Evolutionary conservation across 2,113 vertebrate genomes (phyloP).

Genomic region (Cavia aperea): DNA sequence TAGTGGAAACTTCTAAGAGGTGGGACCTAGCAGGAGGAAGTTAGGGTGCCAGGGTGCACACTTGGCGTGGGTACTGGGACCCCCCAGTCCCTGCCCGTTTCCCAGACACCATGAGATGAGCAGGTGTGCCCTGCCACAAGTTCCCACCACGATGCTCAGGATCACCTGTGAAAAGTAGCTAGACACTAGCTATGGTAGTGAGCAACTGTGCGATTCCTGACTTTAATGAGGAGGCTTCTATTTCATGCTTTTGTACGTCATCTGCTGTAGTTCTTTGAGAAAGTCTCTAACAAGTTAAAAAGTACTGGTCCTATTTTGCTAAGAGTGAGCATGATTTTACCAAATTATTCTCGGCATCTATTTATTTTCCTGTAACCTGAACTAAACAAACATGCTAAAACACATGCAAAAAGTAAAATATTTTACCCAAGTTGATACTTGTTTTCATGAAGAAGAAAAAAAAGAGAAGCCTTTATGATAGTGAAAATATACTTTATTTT

Average conservation of each 20-base stretch:
- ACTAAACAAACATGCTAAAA: neutral
- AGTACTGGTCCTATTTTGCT: neutral
- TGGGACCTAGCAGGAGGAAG: neutral
- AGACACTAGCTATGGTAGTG: neutral
- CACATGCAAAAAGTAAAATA: neutral
- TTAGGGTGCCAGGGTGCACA: neutral
- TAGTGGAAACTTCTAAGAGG: neutral
- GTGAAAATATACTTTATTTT: slow-evolving; percentile 87
- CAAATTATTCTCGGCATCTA: neutral
- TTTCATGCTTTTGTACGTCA: neutral
- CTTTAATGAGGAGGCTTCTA: neutral
- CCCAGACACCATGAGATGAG: neutral
- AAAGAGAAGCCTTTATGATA: slow-evolving; percentile 73
- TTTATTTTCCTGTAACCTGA: neutral
- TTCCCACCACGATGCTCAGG: neutral
- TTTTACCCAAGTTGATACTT: slow-evolving; percentile 39
- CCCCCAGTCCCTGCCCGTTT: neutral
- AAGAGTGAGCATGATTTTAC: slow-evolving; percentile 5
- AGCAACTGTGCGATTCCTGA: neutral
- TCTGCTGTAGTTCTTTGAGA: neutral
- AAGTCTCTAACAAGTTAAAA: neutral
- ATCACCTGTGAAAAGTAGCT: neutral
- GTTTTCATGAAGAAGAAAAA: slow-evolving; percentile 25
- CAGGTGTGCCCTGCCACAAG: too few relatives aligned
- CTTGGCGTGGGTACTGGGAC: neutral